Conservation (phyloP, 2,888 invertebrate species). For the Heliconius sara region DNA sequence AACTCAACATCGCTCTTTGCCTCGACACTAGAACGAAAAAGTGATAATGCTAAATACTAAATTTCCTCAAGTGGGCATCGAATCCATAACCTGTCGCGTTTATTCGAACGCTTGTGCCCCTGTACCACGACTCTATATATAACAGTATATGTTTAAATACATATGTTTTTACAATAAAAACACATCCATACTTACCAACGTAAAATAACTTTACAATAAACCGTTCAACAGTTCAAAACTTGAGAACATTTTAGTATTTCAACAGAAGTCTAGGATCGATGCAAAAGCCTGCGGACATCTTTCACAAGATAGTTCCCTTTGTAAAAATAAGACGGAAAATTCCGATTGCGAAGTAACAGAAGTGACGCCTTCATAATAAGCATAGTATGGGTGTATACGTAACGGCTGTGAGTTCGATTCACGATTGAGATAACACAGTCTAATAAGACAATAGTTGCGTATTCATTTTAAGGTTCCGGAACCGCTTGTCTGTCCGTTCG, state of each 20-base stretch:
- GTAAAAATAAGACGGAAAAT: slow-evolving; percentile 56
- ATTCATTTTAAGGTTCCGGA: no score
- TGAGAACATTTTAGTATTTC: slow-evolving; percentile 48
- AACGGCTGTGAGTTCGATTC: neutral
- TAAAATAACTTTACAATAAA: slow-evolving; percentile 25
- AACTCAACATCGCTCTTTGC: neutral
- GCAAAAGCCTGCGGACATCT: slow-evolving; percentile 67
- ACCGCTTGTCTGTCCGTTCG: no score
- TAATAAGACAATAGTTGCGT: no score
- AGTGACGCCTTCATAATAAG: neutral
- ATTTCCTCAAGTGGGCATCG: neutral
- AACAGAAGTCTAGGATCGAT: slow-evolving; percentile 64
- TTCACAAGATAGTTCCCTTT: slow-evolving; percentile 62
- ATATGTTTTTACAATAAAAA: neutral
- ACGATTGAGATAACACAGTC: neutral
- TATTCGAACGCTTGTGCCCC: neutral
- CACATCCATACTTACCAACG: neutral
- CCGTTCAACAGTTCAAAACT: slow-evolving; percentile 13
- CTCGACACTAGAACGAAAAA: neutral
- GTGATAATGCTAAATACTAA: neutral
- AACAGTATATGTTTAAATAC: neutral
- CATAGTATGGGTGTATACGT: neutral
- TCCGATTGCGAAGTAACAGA: neutral
- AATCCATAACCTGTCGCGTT: neutral
- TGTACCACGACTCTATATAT: neutral